Evolutionary conservation across 2,888 invertebrate species (phyloP).

Genomic region (Punctoribates punctum): DNA sequence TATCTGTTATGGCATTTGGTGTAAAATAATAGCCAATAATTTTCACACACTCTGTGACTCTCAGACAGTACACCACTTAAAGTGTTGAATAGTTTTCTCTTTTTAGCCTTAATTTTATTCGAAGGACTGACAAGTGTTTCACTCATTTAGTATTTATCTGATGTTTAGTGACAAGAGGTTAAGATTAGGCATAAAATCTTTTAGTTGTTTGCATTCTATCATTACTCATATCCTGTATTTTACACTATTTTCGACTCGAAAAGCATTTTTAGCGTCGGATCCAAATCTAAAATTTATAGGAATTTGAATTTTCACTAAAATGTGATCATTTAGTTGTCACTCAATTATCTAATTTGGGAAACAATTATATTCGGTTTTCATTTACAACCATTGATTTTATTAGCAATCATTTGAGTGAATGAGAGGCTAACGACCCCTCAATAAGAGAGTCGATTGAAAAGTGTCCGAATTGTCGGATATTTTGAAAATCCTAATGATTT

Average conservation of each 20-base stretch:
- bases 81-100: neutral
- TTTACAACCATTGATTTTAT: too few species aligned
- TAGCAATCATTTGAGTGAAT: too few species aligned
- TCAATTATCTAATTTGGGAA: too few species aligned
- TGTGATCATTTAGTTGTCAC: too few species aligned
- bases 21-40: neutral
- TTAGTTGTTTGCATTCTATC: constrained; percentile 15
- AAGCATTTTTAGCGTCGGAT: neutral
- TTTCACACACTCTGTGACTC: neutral
- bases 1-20: neutral
- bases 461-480: neutral
- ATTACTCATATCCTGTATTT: constrained; percentile 35
- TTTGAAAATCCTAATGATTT: neutral
- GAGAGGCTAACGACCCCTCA: neutral
- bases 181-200: constrained; percentile 19
- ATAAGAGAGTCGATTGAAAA: neutral
- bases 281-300: too few species aligned
- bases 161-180: constrained; percentile 21
- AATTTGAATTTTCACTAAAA: too few species aligned
- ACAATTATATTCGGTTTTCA: too few species aligned
- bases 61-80: neutral
- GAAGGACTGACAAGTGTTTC: constrained; percentile 16
- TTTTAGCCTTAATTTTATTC: neutral
- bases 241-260: neutral
- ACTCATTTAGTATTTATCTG: constrained; percentile 15